Evolutionary conservation across 2,797 vertebrate genomes (phyloP), one percentile per base, ranked within the genome.

Genomic region (Eospalax fontanierii): DNA sequence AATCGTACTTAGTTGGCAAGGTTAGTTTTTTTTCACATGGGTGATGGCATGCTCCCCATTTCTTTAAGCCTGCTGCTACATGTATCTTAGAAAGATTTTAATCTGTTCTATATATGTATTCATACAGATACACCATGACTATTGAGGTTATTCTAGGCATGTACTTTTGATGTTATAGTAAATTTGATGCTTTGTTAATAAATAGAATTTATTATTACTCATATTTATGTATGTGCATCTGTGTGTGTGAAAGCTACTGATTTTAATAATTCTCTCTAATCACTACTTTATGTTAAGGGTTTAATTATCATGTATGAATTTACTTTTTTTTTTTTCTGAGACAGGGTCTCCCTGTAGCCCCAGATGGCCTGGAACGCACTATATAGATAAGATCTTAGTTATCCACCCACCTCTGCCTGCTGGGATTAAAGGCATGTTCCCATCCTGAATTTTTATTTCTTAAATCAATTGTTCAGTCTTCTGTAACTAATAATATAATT

Each of bases 181-280:
- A 82, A 79, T 46, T 92, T 22, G 9, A 46, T 87, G 4, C 46
- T 85, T 46, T 93, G 4, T 94, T 63, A 92, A 74, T 61, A 76
- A 80, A 35, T 38, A n/a, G 1, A 66, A 19, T 71, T 66, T 75
- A 14, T 82, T 82, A 76, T 84, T 74, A 15, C 19, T 74, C 30
- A 66, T 30, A 26, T 19, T 78, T 54, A 54, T 9, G 50, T 54
- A 54, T 54, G 14, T 54, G 12, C 50, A 54, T 54, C 50, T 54
- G 50, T 54, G 8, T 54, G 50, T 11, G 38, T 86, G 54, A 78
- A 71, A 92, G 28, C 54, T 88, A 3, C 88, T 92, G 8, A 71
- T 89, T 84, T 87, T 57, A 19, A n/a, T 79, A 2, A 8, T 81
- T 81, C 26, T 68, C 35, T 83, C 18, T 21, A 68, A 19, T n/a